A percentile compares a stretch with the other conserved stretches of the same genome.
Evolutionary conservation across 2,113 vertebrate genomes (phyloP).

Genomic region (Spea multiplicata): DNA sequence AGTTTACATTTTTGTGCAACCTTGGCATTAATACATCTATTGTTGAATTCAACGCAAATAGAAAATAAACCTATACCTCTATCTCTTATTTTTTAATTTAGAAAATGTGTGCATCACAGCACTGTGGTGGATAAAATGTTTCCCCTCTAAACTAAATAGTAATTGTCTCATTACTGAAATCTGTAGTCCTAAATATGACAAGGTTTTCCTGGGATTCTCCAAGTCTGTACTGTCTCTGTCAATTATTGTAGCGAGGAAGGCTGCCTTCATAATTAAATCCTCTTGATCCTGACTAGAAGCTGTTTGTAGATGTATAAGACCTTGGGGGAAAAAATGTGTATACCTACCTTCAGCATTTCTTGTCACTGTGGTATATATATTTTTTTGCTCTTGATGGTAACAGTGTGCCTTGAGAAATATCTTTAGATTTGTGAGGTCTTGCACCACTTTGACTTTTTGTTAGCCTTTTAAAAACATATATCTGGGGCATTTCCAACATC

Average conservation of each 20-base stretch:
- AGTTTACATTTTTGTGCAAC: no score
- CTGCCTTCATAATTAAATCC: conserved; percentile 25
- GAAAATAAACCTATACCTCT: no score
- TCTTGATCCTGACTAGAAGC: conserved; percentile 14
- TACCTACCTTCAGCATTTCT: background rate
- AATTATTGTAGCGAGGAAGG: conserved; percentile 12
- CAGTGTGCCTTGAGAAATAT: no score
- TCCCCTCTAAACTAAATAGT: conserved; percentile 11
- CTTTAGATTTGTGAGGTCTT: no score
- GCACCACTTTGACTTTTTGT: no score
- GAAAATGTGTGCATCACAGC: background rate
- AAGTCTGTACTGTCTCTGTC: conserved; percentile 37
- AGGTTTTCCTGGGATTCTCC: conserved; percentile 22
- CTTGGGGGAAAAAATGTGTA: background rate
- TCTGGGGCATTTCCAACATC: no score
- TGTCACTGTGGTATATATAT: background rate
- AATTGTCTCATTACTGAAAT: conserved; percentile 36
- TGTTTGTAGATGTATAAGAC: background rate
- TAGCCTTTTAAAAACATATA: no score
- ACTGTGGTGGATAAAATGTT: background rate
- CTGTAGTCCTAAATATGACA: conserved; percentile 33
- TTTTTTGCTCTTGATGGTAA: background rate
- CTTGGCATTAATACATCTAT: no score
- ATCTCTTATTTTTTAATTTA: no score
- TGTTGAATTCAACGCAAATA: no score